A percentile compares a stretch with the other conserved stretches of the same genome.
Conservation (phyloP, 2,113 vertebrate species). For the Mustela lutreola region DNA sequence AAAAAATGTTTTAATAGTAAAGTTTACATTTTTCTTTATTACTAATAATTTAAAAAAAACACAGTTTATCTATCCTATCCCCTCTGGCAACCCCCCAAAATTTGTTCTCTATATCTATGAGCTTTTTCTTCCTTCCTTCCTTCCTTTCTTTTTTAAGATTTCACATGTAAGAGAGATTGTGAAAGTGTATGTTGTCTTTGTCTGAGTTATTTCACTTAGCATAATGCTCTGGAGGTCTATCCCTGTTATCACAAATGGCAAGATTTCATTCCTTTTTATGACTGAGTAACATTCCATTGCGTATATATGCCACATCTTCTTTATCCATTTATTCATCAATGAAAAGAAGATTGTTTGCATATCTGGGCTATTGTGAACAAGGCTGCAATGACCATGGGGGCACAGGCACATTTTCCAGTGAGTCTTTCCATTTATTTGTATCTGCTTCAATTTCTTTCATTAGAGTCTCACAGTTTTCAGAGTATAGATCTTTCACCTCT, state of each 20-base stretch:
- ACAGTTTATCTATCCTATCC: neutral
- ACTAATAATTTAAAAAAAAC: neutral
- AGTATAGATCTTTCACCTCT: neutral
- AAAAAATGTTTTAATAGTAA: neutral
- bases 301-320: neutral
- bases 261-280: neutral
- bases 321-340: neutral
- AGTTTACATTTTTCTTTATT: neutral
- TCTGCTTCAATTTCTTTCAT: neutral
- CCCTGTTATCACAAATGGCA: neutral
- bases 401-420: neutral
- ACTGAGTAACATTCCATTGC: neutral
- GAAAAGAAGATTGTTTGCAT: neutral
- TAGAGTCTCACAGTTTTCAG: neutral
- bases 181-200: neutral
- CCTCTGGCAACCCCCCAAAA: neutral
- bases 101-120: neutral
- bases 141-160: neutral
- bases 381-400: neutral
- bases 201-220: neutral
- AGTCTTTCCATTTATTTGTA: neutral
- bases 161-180: neutral
- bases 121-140: neutral
- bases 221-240: neutral
- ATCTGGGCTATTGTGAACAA: neutral